phyloP scores from a whole-genome alignment of 1,140 invertebrate species.

The Mycetomoellerius zeteki region DNA sequence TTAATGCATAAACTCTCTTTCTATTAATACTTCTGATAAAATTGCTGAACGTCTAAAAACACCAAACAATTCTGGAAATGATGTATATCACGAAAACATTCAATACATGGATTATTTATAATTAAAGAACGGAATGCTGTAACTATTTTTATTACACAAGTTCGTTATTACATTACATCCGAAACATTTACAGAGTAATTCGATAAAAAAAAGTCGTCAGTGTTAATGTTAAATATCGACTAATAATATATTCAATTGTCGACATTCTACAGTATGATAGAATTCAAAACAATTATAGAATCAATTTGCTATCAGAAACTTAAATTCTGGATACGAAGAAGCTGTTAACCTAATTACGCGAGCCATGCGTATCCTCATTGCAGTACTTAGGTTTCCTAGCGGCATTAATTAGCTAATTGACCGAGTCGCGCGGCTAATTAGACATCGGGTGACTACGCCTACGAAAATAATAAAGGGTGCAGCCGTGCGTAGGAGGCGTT shows the following conservation, averaged over 20 bases:
- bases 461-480: constrained; percentile 67
- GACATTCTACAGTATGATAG: background rate
- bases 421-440: constrained; percentile 72
- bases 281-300: background rate
- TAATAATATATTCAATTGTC: background rate
- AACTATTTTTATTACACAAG: background rate
- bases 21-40: background rate
- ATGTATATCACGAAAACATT: background rate
- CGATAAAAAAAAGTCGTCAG: background rate
- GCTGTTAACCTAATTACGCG: constrained; percentile 68
- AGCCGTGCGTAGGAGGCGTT: constrained; percentile 57
- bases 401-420: constrained; percentile 80
- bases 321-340: constrained; percentile 20
- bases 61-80: background rate
- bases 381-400: constrained; percentile 61
- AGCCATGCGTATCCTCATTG: constrained; percentile 17
- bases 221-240: constrained; percentile 17
- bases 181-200: background rate
- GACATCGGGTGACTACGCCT: constrained; percentile 49
- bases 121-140: background rate
- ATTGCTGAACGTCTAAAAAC: background rate
- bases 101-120: background rate
- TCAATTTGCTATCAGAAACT: background rate
- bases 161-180: background rate
- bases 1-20: background rate